Base-by-base conservation (phyloP, 2,113 vertebrate genomes). In the Synodontis membranacea region DNA sequence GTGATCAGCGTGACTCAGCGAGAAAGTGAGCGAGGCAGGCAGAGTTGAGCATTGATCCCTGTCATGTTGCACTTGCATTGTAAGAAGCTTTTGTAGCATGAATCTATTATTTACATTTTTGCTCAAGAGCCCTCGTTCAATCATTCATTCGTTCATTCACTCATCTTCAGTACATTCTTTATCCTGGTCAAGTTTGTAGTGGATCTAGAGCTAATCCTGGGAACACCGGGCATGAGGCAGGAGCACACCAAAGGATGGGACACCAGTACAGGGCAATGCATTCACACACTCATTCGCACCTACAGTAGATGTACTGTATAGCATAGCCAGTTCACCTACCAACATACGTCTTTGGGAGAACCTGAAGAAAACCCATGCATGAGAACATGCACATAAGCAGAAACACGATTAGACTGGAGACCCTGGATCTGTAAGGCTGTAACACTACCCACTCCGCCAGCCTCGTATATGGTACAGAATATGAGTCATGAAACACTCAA, bases 1-100 rank as follows among this genome's bases (percentile, higher is more conserved):
- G 80, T 62, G 66, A 39, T 86, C 81, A 86, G 62, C 56, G 75
- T 88, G 89, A 90, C 87, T 90, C 87, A 90, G 87, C 84, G 46
- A 88, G 70, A 66, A 81, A 84, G 58, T 52, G 60, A 60, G 50
- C 42, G 80, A 88, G 52, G 44, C 10, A 84, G 74, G 39, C 64
- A 70, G 42, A 75, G 37, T 86, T 89, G 80, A 80, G 79, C 84
- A 76, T 84, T 88, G 86, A 60, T 84, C 89, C 46, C 72, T n/a
- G 78, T 56, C 44, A 42, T 83, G 50, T 80, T 86, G n/a, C 19
- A 50, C 37, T 44, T 28, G 76, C 54, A 23, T 44, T 25, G 54
- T 25, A n/a, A n/a, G n/a, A n/a, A 48, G 52, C 42, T 76, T 60
- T 62, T 58, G 64, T 17, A 28, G 21, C 31, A 42, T 46, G 19